A percentile compares a stretch with the other conserved stretches of the same genome.
Conservation (phyloP, 2,113 vertebrate genomes). For the Sarotherodon lohbergeri region DNA sequence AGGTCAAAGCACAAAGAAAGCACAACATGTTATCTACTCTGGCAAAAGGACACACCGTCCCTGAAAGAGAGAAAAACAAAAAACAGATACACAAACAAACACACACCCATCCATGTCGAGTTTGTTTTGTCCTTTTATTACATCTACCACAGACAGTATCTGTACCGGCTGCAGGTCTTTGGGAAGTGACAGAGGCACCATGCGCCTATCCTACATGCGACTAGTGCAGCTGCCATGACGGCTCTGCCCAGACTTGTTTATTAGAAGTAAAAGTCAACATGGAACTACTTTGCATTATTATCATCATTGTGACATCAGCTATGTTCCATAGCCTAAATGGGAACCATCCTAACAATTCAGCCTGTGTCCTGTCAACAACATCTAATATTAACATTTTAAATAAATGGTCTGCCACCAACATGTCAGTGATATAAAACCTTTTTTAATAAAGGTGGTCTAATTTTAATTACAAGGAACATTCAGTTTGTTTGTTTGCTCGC, state of each 20-base stretch:
- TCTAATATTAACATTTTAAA: not conserved
- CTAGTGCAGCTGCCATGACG: not conserved
- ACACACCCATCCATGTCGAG: fast-evolving
- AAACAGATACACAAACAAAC: not conserved
- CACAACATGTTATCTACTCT: not conserved
- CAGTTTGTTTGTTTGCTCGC: not conserved
- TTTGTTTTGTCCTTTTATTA: not conserved
- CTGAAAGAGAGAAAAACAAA: not conserved
- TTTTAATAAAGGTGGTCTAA: not conserved
- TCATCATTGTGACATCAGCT: not conserved
- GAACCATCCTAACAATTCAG: not conserved
- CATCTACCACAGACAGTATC: not conserved
- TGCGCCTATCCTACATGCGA: not conserved
- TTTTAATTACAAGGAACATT: not conserved
- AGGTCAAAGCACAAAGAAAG: not conserved
- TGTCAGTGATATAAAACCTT: not conserved
- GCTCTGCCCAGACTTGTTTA: not conserved
- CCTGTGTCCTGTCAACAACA: fast-evolving
- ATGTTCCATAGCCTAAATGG: not conserved
- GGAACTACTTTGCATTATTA: not conserved
- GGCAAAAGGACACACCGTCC: not conserved
- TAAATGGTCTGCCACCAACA: not conserved
- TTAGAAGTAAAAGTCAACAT: not conserved
- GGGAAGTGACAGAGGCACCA: not conserved
- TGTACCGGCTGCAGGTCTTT: not conserved